Base-by-base conservation (phyloP, 1,140 invertebrate species). In the Ectropis grisescens region DNA sequence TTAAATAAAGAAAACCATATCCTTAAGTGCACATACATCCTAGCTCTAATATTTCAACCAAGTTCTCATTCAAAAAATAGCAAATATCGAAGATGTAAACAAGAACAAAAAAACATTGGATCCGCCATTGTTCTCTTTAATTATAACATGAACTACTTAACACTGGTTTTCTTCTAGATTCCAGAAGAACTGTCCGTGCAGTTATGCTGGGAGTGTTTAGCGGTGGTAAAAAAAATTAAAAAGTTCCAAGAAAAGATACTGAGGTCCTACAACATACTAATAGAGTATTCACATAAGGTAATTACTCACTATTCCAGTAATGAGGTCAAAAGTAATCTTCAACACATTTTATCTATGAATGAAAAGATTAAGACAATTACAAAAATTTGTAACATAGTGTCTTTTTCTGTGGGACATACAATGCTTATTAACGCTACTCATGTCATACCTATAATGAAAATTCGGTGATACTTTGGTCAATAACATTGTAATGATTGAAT, bases 171-270 rank as follows among this genome's bases (percentile, higher is more conserved):
- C 19, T 65, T 58, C 2, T 41, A 80, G 75, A 58, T 80, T 0
- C 68, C 71, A 14, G 64, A 74, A 35, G 70, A 64, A 10, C 33
- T 80, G 2, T 37, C 45, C 9, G 50, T 80, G 4, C 66, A 71
- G 26, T 56, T 80, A 1, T 80, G 75, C 24, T 80, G 68, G 66
- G 71, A 80, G 34, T 80, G 75, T 28, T 28, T 71, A 0, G 64
- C 68, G 0, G 29, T 42, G 4, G 47, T 74, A 1, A 37, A 33
- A 4, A 46, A 41, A 1, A 34, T 46, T 0, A 13, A 47, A 3
- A 40, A 30, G 8, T 72, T 80, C 11, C 46, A 45, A 25, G 10
- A 40, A n/a, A 58, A 65, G 36, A 60, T 80, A 1, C 12, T 49
- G 0, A 40, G 44, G 6, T 53, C 56, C 0, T 76, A 49, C 27